These are phyloP conservation scores for Megalonaias nervosa DNA, from an alignment of 1,140 invertebrate genomes.

Conservation along the genomic window DNA sequence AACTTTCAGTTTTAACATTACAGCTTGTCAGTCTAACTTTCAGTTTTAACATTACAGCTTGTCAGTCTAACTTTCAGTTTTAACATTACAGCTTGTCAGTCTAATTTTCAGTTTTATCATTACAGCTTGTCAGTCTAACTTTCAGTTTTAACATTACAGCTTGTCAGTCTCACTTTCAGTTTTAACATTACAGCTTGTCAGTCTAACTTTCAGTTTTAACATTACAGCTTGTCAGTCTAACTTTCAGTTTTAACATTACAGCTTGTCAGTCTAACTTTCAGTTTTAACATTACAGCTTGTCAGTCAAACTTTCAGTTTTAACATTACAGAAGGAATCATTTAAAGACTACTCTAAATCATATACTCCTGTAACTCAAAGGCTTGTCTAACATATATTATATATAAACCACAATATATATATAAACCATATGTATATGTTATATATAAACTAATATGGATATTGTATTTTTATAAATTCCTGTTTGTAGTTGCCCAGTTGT, in stretches of 20 bases:
- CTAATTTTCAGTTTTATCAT: not conserved
- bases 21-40: too few relatives aligned
- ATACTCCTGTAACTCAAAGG: not conserved
- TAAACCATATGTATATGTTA: not conserved
- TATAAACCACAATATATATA: not conserved
- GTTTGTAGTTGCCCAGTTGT: constrained; percentile 52
- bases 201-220: not conserved
- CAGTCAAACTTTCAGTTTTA: not conserved
- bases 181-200: not conserved
- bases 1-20: not conserved
- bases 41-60: not conserved
- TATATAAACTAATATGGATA: not conserved
- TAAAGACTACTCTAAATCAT: too few relatives aligned
- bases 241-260: not conserved
- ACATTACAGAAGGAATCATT: not conserved
- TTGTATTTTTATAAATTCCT: not conserved
- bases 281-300: not conserved
- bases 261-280: too few relatives aligned
- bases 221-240: too few relatives aligned
- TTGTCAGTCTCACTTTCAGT: too few relatives aligned
- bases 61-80: too few relatives aligned
- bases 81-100: not conserved
- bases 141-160: not conserved
- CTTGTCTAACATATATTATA: not conserved
- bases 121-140: too few relatives aligned